A percentile compares a stretch with the other conserved stretches of the same genome.
These are phyloP conservation scores for Acyrthosiphon pisum DNA, from an alignment of 1,140 invertebrate genomes.

Conservation along the genomic window DNA sequence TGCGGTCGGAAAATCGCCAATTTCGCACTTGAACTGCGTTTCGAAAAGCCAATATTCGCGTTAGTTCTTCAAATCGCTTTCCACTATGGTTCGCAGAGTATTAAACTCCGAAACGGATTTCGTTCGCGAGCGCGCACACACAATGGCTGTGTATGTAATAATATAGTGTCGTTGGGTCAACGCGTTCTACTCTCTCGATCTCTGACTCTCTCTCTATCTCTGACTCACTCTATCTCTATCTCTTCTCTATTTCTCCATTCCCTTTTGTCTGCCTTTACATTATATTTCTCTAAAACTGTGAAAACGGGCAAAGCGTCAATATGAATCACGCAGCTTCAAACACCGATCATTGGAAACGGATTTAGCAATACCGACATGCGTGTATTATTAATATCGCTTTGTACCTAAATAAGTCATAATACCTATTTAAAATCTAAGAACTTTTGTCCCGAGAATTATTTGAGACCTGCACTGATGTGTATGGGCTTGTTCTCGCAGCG, in stretches of 20 bases:
- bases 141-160: constrained; percentile 7
- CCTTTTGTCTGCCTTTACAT: too few relatives aligned
- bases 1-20: constrained; percentile 41
- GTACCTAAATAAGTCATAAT: too few relatives aligned
- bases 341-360: background rate
- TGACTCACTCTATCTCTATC: too few relatives aligned
- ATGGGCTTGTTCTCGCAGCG: background rate
- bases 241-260: too few relatives aligned
- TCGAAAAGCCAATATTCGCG: constrained; percentile 23
- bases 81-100: constrained; percentile 22
- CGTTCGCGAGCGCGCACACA: background rate
- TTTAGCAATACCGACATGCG: too few relatives aligned
- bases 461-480: background rate
- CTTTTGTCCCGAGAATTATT: background rate
- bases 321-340: background rate
- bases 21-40: constrained; percentile 49
- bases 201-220: background rate
- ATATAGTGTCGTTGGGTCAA: too few relatives aligned
- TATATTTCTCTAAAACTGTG: background rate
- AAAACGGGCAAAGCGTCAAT: background rate
- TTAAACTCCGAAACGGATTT: constrained; percentile 42
- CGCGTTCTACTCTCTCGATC: background rate
- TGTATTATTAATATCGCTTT: too few relatives aligned
- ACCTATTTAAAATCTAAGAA: background rate
- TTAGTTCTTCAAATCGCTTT: constrained; percentile 44